A percentile compares a stretch with the other conserved stretches of the same genome.
Evolutionary conservation across 37 sponge, comb jelly and placozoan genomes (phyloP).

Genomic region (Amphimedon queenslandica): DNA sequence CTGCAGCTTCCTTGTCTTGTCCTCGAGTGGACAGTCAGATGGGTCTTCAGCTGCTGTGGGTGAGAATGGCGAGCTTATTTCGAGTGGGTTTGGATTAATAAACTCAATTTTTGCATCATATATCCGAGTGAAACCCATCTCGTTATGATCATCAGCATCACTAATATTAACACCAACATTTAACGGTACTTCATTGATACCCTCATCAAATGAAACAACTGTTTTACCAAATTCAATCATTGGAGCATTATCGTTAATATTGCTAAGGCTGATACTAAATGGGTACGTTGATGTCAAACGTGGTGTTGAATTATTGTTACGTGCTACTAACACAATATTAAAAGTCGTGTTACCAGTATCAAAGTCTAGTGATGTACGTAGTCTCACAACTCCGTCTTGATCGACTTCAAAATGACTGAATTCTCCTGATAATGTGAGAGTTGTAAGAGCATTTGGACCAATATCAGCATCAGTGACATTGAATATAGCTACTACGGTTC

Average conservation of each 20-base stretch:
- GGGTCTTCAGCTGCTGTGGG: slow-evolving; percentile 31
- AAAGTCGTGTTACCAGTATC: slow-evolving; percentile 25
- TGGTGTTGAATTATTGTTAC: slow-evolving; percentile 39
- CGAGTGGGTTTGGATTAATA: slow-evolving; percentile 8
- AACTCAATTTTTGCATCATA: slow-evolving; percentile 41
- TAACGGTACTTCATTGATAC: slow-evolving; percentile 6
- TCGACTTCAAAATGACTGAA: slow-evolving; percentile 14
- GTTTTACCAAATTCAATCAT: slow-evolving; percentile 29
- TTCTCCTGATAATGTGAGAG: slow-evolving; percentile 14
- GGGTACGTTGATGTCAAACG: slow-evolving; percentile 4
- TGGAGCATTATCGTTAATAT: slow-evolving; percentile 75
- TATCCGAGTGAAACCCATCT: slow-evolving; percentile 29
- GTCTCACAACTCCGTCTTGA: slow-evolving; percentile 17
- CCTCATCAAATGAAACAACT: slow-evolving; percentile 21
- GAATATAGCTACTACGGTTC: slow-evolving; percentile 37
- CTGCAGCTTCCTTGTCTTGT: slow-evolving; percentile 15
- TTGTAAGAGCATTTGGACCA: slow-evolving; percentile 8
- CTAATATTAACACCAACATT: slow-evolving; percentile 30
- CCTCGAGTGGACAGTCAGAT: slow-evolving; percentile 34
- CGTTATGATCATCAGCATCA: slow-evolving; percentile 53
- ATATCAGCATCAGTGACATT: slow-evolving; percentile 17
- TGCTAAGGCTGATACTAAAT: slow-evolving; percentile 31
- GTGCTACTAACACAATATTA: slow-evolving; percentile 25
- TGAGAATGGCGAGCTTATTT: slow-evolving; percentile 38
- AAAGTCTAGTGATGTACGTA: slow-evolving; percentile 53